phyloP scores from a whole-genome alignment of 2,797 vertebrate species.

The Cygnus olor region DNA sequence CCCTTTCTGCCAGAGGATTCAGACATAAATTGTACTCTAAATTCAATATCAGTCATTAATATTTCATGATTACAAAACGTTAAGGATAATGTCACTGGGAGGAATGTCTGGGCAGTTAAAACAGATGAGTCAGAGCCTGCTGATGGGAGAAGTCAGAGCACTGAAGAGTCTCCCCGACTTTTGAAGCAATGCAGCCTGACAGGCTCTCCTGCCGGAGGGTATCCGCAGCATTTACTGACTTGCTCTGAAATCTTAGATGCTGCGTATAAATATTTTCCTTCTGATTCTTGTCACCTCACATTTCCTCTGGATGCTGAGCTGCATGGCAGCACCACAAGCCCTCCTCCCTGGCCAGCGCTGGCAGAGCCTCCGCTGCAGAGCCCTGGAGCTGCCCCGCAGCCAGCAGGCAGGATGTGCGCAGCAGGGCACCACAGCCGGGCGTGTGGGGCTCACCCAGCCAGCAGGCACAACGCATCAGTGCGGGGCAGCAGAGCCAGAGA shows the following conservation, averaged over 20 bases:
- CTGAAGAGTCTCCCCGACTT: slow-evolving; percentile 61
- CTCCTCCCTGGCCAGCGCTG: background rate
- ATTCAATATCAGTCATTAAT: slow-evolving; percentile 84
- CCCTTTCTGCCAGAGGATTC: slow-evolving; percentile 78
- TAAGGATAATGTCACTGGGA: slow-evolving; percentile 81
- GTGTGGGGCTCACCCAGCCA: accelerated
- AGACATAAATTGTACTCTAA: slow-evolving; percentile 82
- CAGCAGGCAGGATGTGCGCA: too few species aligned
- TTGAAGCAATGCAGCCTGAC: slow-evolving; percentile 72
- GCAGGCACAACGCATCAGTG: background rate
- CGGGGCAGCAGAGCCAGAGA: background rate
- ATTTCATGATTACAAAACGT: slow-evolving; percentile 85
- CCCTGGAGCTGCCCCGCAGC: background rate
- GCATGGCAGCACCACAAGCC: accelerated
- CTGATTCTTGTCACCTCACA: slow-evolving; percentile 73
- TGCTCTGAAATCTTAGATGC: background rate
- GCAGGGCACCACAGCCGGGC: background rate
- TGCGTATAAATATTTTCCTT: slow-evolving; percentile 70
- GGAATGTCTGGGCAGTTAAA: slow-evolving; percentile 76
- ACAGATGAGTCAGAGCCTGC: slow-evolving; percentile 79
- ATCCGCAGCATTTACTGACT: slow-evolving; percentile 53
- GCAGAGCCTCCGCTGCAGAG: background rate
- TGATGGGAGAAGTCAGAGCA: slow-evolving; percentile 58
- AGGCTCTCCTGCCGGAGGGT: slow-evolving; percentile 58
- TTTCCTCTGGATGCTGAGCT: slow-evolving; percentile 37